Evolutionary conservation across 2,113 vertebrate genomes (phyloP).

Genomic region (Entelurus aequoreus): DNA sequence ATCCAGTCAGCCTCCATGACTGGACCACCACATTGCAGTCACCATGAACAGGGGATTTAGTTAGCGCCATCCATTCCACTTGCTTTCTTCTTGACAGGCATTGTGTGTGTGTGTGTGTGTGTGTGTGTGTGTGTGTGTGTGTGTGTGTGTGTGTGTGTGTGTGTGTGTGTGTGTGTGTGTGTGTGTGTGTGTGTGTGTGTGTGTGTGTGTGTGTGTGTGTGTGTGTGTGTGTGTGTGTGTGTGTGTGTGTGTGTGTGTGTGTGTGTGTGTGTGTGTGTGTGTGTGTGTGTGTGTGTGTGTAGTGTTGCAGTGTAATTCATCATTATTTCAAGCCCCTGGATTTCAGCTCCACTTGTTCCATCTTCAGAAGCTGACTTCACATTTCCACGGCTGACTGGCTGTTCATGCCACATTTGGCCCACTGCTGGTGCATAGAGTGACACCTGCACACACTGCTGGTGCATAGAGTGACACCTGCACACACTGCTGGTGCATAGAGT

Average conservation of each 20-base stretch:
- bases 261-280: background rate
- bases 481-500: too few species aligned
- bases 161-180: background rate
- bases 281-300: background rate
- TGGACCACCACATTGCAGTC: constrained; percentile 14
- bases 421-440: too few species aligned
- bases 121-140: background rate
- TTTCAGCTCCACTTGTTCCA: constrained; percentile 25
- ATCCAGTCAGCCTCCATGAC: constrained; percentile 39
- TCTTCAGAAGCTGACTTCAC: constrained; percentile 30
- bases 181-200: too few species aligned
- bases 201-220: constrained; percentile 1
- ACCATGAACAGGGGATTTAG: constrained; percentile 14
- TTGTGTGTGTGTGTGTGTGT: constrained; percentile 2
- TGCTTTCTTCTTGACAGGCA: constrained; percentile 12
- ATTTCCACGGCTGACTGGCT: constrained; percentile 30
- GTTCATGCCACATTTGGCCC: constrained; percentile 9
- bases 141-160: background rate
- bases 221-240: too few species aligned
- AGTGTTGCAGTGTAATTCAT: constrained; percentile 48
- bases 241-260: too few species aligned
- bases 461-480: too few species aligned
- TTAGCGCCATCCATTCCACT: constrained; percentile 2
- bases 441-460: too few species aligned
- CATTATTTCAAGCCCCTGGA: constrained; percentile 12